phyloP scores from a whole-genome alignment of 1,140 invertebrate genomes.

The Leucophenga varia region DNA sequence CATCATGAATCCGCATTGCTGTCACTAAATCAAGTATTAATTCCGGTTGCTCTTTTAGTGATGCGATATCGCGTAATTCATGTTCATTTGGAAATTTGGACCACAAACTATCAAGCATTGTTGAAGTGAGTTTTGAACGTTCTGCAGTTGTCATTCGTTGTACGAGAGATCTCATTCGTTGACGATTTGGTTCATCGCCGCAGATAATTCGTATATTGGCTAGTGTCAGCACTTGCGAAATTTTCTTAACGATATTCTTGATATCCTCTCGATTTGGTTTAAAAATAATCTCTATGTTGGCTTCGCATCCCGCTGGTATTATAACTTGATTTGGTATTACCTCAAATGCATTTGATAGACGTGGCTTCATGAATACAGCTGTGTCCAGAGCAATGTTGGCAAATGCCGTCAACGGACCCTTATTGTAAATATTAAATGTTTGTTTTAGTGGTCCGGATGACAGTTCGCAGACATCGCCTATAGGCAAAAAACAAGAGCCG shows the following conservation, averaged over 20 bases:
- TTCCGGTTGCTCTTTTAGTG: conserved; percentile 40
- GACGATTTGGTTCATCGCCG: conserved; percentile 49
- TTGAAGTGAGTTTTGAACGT: conserved; percentile 32
- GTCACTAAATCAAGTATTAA: conserved; percentile 42
- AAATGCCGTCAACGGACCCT: conserved; percentile 46
- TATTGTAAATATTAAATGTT: conserved; percentile 44
- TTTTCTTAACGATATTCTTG: conserved; percentile 47
- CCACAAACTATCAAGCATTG: conserved; percentile 39
- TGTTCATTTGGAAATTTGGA: conserved; percentile 32
- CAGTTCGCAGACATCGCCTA: conserved; percentile 44
- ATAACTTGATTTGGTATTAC: conserved; percentile 36
- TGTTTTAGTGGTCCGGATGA: conserved; percentile 28
- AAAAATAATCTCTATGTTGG: conserved; percentile 34
- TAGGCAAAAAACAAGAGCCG: conserved; percentile 41
- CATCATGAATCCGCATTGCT: conserved; percentile 44
- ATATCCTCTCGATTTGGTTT: conserved; percentile 45
- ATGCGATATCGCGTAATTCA: conserved; percentile 25
- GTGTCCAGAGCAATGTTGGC: conserved; percentile 42
- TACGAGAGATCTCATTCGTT: conserved; percentile 42
- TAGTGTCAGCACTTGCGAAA: conserved; percentile 36
- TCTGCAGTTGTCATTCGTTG: conserved; percentile 35
- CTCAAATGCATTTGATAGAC: conserved; percentile 39
- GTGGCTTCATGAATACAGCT: conserved; percentile 38
- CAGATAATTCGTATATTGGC: conserved; percentile 51
- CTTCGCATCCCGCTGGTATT: conserved; percentile 29